Evolutionary conservation across 2,888 invertebrate species (phyloP).

Genomic region (Carterocephalus palaemon): DNA sequence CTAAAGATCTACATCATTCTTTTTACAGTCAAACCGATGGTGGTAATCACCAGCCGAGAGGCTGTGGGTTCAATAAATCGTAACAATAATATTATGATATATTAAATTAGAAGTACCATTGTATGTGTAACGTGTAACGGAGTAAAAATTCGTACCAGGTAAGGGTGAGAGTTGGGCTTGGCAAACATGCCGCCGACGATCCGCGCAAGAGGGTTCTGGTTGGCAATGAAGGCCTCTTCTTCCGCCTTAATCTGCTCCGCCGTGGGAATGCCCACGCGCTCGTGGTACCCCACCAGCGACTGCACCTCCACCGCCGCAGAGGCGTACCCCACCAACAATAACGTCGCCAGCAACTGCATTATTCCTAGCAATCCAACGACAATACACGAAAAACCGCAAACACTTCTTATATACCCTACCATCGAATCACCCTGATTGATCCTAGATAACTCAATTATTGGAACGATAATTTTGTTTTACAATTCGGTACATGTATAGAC

Average conservation of each 20-base stretch:
- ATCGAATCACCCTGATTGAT: background rate
- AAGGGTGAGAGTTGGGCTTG: conserved; percentile 41
- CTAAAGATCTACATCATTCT: no score
- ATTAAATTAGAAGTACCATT: no score
- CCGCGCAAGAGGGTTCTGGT: conserved; percentile 23
- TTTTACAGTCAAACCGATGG: no score
- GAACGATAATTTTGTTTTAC: background rate
- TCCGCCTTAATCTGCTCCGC: conserved; percentile 46
- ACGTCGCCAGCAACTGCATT: conserved; percentile 25
- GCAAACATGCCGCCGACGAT: conserved; percentile 48
- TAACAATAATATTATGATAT: no score
- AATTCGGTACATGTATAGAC: background rate
- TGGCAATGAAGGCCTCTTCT: conserved; percentile 32
- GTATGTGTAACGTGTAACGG: background rate
- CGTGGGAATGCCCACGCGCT: conserved; percentile 49
- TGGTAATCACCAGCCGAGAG: no score
- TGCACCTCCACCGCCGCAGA: conserved; percentile 35
- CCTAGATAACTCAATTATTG: background rate
- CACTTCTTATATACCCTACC: background rate
- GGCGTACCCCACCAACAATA: conserved; percentile 32
- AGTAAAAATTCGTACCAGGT: conserved; percentile 38
- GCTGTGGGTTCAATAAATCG: no score
- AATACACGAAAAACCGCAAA: background rate
- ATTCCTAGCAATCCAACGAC: background rate
- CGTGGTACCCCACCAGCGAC: conserved; percentile 41